These are phyloP conservation scores for Pseudopodoces humilis DNA, from an alignment of 2,113 vertebrate genomes.

Conservation along the genomic window DNA sequence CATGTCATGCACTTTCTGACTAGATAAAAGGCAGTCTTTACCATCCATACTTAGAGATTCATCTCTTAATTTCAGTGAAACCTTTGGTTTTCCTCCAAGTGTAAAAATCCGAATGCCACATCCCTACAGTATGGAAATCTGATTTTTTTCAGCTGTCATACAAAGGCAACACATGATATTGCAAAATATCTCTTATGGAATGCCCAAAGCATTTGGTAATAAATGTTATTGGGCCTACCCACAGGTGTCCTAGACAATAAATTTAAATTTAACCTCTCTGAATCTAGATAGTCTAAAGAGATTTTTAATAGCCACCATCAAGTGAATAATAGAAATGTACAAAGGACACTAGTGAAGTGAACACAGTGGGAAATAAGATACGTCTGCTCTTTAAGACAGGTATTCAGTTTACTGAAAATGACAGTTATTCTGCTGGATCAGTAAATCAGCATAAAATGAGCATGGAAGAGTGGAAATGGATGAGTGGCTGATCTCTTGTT, in stretches of 20 bases:
- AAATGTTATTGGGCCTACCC: neutral
- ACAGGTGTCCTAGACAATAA: neutral
- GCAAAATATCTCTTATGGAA: neutral
- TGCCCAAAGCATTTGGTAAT: neutral
- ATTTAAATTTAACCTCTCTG: neutral
- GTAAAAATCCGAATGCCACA: neutral
- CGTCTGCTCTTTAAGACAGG: neutral
- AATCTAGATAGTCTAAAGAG: neutral
- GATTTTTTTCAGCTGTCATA: neutral
- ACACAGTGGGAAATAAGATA: neutral
- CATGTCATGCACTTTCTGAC: neutral
- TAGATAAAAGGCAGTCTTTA: neutral
- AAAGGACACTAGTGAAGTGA: neutral
- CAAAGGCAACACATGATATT: neutral
- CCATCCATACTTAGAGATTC: neutral
- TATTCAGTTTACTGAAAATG: constrained; percentile 10
- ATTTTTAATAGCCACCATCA: neutral
- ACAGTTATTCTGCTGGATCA: neutral
- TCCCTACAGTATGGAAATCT: neutral
- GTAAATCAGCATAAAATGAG: constrained; percentile 30
- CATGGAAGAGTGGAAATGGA: neutral
- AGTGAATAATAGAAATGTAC: neutral
- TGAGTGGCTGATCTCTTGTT: constrained; percentile 2
- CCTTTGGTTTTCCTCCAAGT: neutral
- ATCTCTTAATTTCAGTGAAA: neutral